These are phyloP conservation scores for Calameuta pallipes DNA, from an alignment of 2,888 invertebrate species.

Conservation along the genomic window DNA sequence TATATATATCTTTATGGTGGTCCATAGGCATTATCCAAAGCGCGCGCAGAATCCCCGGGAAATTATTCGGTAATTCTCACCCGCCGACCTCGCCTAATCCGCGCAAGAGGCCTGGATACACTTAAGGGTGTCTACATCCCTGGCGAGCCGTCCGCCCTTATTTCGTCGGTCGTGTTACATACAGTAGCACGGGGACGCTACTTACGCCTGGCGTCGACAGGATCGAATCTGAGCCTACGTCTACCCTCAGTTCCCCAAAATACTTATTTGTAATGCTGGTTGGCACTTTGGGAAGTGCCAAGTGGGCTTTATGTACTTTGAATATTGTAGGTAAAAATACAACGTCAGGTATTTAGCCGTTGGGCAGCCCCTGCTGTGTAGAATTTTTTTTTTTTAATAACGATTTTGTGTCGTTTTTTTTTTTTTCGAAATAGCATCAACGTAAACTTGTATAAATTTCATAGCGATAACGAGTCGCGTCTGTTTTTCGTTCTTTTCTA, in stretches of 20 bases:
- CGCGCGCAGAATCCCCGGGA: background rate
- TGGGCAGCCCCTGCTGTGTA: background rate
- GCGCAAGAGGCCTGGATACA: background rate
- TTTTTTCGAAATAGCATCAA: constrained; percentile 1
- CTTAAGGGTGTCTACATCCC: background rate
- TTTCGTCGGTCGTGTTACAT: background rate
- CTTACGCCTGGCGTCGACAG: background rate
- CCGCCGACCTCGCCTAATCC: background rate
- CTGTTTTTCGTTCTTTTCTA: background rate
- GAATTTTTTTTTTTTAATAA: background rate
- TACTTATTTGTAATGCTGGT: background rate
- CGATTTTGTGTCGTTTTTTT: background rate
- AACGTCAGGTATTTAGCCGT: background rate
- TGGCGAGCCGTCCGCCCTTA: background rate
- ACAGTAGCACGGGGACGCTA: background rate
- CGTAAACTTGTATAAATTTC: constrained; percentile 20
- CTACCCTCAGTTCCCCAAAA: background rate
- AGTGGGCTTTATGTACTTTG: background rate
- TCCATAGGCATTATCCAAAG: background rate
- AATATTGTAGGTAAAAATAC: background rate
- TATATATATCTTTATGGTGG: background rate
- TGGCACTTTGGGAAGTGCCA: background rate
- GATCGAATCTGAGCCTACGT: background rate
- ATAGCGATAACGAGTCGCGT: constrained; percentile 26
- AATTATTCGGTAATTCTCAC: background rate